Evolutionary conservation across 2,113 vertebrate species (phyloP), one percentile per base, ranked within the genome.

Genomic region (Xiphophorus maculatus): DNA sequence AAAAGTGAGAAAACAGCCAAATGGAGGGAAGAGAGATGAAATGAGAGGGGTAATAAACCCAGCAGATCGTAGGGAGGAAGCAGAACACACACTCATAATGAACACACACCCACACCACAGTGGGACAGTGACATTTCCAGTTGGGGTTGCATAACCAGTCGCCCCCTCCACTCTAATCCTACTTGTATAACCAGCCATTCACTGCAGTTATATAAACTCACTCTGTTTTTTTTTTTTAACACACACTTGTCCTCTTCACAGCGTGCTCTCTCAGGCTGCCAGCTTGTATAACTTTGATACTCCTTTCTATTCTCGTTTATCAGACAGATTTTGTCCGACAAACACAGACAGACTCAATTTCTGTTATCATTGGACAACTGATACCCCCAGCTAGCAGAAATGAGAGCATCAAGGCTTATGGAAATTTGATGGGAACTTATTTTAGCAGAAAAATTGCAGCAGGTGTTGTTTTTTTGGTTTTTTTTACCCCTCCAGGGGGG

Each of bases 181-280:
- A 87, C 91, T 93, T 94, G 93, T 92, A 88, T 94, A 98, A 97
- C 93, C 96, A 95, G 88, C 95, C 96, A 89, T 96, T 96, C 58
- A 96, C 95, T 84, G 8, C 93, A 96, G 86, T 93, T 93, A 90
- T 84, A 91, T 92, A 93, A 96, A 95, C 80, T 90, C 94, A 80
- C 93, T 96, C 90, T 95, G 95, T 94, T 76, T 96, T 94, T n/a
- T 94, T 94, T 76, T 96, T 94, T n/a, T 94, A 37, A 76, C 76
- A 70, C 75, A 71, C 81, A 74, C 60, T 71, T 82, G 54, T 71
- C 62, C 30, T 69, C 66, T 73, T 76, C 32, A 71, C 27, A 25
- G 28, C 13, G 48, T 85, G 66, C 63, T 66, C 70, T 84, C 33
- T 0, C 73, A 73, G 80, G 44, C 77, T 72, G 77, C 77, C 85